Percentiles rank a stretch among this genome's conserved stretches.
phyloP scores from a whole-genome alignment of 1,140 invertebrate genomes.

The Megalopta genalis region DNA sequence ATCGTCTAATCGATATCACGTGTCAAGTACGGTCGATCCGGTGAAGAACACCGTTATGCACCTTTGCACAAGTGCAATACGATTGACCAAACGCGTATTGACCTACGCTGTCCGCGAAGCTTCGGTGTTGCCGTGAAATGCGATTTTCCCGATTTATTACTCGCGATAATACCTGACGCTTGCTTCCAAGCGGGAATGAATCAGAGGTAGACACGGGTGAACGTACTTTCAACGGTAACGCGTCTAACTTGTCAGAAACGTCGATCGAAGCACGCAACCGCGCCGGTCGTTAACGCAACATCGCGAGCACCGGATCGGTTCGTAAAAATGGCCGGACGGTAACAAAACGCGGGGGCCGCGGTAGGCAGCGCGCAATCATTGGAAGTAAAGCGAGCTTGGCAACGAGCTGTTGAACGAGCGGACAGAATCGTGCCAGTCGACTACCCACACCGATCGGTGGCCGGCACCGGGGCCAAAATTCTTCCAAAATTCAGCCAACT shows the following conservation, averaged over 20 bases:
- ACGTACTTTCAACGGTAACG: no score
- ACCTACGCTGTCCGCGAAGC: no score
- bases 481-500: constrained; percentile 65
- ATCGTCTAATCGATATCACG: no score
- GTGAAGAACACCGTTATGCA: no score
- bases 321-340: not conserved
- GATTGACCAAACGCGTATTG: no score
- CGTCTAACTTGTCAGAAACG: not conserved
- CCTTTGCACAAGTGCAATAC: no score
- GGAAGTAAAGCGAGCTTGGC: constrained; percentile 62
- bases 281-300: not conserved
- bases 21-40: no score
- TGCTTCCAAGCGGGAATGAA: no score
- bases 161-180: no score
- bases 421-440: constrained; percentile 47
- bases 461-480: constrained; percentile 50
- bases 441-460: constrained; percentile 39
- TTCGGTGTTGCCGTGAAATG: no score
- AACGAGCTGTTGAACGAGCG: constrained; percentile 17
- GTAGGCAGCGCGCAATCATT: constrained; percentile 36
- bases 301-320: not conserved
- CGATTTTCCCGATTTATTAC: no score
- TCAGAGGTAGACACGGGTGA: no score
- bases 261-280: not conserved
- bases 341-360: constrained; percentile 16